phyloP scores from a whole-genome alignment of 1,140 invertebrate species.

The Tribolium castaneum region DNA sequence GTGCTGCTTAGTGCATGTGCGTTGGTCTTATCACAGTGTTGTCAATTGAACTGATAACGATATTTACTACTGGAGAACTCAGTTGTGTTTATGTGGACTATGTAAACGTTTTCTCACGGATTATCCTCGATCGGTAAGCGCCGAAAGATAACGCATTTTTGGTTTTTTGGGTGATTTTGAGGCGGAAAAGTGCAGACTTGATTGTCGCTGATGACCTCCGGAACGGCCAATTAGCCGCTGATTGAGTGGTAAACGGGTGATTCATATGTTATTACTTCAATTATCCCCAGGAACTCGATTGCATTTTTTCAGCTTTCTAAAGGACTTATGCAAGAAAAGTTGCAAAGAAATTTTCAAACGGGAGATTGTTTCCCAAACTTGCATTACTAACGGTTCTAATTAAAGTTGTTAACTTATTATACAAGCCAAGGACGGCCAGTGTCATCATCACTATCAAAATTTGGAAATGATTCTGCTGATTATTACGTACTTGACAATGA shows the following conservation, averaged over 20 bases:
- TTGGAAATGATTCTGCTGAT: no score
- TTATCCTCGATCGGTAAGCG: not conserved
- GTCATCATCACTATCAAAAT: no score
- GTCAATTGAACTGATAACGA: not conserved
- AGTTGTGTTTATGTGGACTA: not conserved
- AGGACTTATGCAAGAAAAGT: not conserved
- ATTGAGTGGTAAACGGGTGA: not conserved
- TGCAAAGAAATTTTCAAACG: no score
- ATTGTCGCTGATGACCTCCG: not conserved
- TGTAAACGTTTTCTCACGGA: not conserved
- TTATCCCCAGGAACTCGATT: not conserved
- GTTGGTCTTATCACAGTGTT: conserved; percentile 2
- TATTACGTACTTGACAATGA: no score
- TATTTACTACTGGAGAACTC: not conserved
- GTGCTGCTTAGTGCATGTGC: conserved; percentile 39
- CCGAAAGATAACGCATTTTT: not conserved
- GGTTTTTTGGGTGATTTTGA: not conserved
- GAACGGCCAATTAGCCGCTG: not conserved
- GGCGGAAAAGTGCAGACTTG: not conserved
- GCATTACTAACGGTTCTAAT: no score
- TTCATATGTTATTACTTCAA: not conserved
- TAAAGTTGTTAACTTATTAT: no score
- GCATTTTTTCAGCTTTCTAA: not conserved
- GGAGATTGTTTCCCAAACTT: no score
- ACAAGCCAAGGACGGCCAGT: no score